phyloP scores from a whole-genome alignment of 2,797 vertebrate species.

The Calcarius lapponicus region DNA sequence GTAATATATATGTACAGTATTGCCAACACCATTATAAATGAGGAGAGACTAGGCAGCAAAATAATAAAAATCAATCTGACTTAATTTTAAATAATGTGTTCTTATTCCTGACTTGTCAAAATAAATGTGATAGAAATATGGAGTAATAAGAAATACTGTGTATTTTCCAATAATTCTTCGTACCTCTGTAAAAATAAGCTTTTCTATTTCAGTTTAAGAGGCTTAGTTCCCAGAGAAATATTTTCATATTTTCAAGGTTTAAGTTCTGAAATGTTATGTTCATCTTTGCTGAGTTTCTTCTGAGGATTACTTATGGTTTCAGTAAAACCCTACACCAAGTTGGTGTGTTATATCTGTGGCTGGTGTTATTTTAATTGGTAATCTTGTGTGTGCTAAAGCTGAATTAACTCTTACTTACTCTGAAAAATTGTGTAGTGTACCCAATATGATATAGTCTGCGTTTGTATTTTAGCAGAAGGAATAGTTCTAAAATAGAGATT shows the following conservation, averaged over 20 bases:
- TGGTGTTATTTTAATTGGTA: neutral
- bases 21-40: neutral
- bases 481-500: neutral
- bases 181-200: neutral
- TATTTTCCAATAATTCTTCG: neutral
- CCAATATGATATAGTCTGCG: neutral
- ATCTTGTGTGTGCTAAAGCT: neutral
- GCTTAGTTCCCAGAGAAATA: neutral
- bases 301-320: neutral
- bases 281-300: neutral
- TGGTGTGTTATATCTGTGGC: neutral
- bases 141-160: neutral
- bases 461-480: neutral
- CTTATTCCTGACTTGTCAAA: neutral
- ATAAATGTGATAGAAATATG: neutral
- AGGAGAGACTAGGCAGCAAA: neutral
- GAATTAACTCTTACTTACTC: neutral
- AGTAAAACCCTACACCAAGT: neutral
- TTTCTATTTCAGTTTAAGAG: neutral
- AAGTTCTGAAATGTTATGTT: neutral
- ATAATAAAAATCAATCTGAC: neutral
- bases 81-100: neutral
- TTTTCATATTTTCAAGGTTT: neutral
- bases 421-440: neutral
- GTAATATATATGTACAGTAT: neutral